Base-by-base conservation (phyloP, 2,113 vertebrate species). In the Marmota monax region DNA sequence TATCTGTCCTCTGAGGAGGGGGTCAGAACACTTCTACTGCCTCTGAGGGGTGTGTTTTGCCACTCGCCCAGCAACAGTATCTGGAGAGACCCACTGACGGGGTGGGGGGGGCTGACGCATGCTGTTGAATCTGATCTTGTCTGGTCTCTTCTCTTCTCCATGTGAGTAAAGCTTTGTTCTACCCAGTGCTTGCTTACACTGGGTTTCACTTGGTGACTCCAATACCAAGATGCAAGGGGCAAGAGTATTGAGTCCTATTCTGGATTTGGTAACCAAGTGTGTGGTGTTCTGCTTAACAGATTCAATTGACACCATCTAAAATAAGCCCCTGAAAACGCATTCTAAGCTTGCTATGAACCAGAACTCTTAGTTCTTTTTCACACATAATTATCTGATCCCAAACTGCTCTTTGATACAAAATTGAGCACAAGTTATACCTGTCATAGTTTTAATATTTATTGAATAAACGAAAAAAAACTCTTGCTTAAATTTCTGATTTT, bases 401-500 rank as follows among this genome's bases (percentile, higher is more conserved):
- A 58, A 72, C 11, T 94, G 9, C 8, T 84, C 39, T 90, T 84
- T 42, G 27, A 82, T 58, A 34, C 10, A 45, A 74, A 32, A 51
- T 5, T 4, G 67, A 88, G 12, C 9, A 39, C 25, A 70, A 45
- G 7, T 95, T 58, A 13, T 9, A 34, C 32, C 17, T 92, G 9
- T 72, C 76, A 27, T 3, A 92, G 32, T n/a, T 27, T 73, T 42
- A 69, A n/a, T 91, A 67, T 74, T 95, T 88, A 58, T 8, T 72
- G 27, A 94, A 58, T 73, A 77, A 53, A 77, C 32, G 73, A 90
- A 97, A 92, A 92, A 3, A 45, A 48, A 42, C 88, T 23, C 45
- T 51, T 51, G 51, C 25, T 58, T 92, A 77, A 82, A 77, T 92
- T 76, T 92, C 51, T 61, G 76, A 63, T 70, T 79, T 90, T 95